A percentile compares a stretch with the other conserved stretches of the same genome.
phyloP scores from a whole-genome alignment of 2,113 vertebrate genomes.

The Oreochromis tanganicae region DNA sequence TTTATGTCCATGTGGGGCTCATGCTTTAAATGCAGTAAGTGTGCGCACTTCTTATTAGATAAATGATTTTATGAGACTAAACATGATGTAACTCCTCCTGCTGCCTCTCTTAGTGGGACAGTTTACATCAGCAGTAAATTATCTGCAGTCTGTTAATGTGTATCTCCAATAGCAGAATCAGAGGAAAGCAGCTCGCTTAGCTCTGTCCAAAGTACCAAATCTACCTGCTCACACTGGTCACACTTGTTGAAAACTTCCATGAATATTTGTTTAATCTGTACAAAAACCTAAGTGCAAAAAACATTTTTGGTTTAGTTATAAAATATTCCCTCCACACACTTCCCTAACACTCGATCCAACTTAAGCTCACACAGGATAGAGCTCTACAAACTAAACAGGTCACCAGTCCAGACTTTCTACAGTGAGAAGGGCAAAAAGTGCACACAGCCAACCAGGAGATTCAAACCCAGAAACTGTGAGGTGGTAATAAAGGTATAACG shows the following conservation, averaged over 20 bases:
- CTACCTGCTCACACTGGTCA: fast-evolving
- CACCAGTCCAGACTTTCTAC: neutral
- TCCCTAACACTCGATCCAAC: neutral
- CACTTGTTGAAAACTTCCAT: neutral
- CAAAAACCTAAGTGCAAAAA: neutral
- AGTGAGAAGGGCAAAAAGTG: neutral
- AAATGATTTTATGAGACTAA: fast-evolving
- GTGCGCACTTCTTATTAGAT: fast-evolving
- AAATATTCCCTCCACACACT: neutral
- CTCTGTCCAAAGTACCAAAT: neutral
- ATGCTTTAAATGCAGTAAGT: neutral
- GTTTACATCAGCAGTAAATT: fast-evolving
- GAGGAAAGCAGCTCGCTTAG: neutral
- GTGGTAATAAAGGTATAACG: fast-evolving
- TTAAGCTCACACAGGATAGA: neutral
- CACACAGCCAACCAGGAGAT: neutral
- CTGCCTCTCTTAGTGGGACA: neutral
- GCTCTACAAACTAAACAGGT: neutral
- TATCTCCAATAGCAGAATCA: fast-evolving
- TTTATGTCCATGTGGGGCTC: neutral
- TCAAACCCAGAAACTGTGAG: neutral
- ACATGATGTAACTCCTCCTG: neutral
- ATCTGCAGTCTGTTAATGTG: neutral
- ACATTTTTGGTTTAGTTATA: fast-evolving
- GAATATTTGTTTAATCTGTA: neutral